Evolutionary conservation across 2,888 invertebrate genomes (phyloP).

Genomic region (Himalopsyche anomala): DNA sequence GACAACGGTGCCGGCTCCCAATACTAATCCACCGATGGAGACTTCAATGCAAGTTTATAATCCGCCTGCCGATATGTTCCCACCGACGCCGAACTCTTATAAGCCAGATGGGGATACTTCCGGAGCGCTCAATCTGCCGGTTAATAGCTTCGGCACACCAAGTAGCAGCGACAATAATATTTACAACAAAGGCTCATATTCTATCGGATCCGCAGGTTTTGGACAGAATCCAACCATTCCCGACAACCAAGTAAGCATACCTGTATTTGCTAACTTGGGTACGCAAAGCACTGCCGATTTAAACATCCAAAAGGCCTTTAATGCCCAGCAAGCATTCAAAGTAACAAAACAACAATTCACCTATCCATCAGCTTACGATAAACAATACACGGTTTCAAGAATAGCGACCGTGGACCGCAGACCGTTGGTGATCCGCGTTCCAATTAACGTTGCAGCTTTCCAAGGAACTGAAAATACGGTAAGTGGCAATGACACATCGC

Average conservation of each 20-base stretch:
- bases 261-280: constrained; percentile 11
- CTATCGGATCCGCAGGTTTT: constrained; percentile 46
- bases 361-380: constrained; percentile 67
- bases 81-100: constrained; percentile 1
- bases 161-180: background rate
- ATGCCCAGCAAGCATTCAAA: constrained; percentile 66
- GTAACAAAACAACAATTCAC: constrained; percentile 69
- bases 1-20: constrained; percentile 72
- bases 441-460: constrained; percentile 68
- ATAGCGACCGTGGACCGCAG: constrained; percentile 67
- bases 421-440: constrained; percentile 61
- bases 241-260: constrained; percentile 11
- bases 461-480: constrained; percentile 73
- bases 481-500: constrained; percentile 69
- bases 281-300: constrained; percentile 52
- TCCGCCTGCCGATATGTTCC: constrained; percentile 69
- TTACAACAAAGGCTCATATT: constrained; percentile 49
- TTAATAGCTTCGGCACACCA: background rate
- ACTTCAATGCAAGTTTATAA: constrained; percentile 74
- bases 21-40: constrained; percentile 49
- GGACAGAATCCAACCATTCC: constrained; percentile 46
- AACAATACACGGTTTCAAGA: constrained; percentile 69
- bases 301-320: constrained; percentile 54
- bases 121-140: constrained; percentile 41
- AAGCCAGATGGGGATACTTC: constrained; percentile 45